Conservation (phyloP, 2,797 vertebrate species). For the Coluber constrictor region DNA sequence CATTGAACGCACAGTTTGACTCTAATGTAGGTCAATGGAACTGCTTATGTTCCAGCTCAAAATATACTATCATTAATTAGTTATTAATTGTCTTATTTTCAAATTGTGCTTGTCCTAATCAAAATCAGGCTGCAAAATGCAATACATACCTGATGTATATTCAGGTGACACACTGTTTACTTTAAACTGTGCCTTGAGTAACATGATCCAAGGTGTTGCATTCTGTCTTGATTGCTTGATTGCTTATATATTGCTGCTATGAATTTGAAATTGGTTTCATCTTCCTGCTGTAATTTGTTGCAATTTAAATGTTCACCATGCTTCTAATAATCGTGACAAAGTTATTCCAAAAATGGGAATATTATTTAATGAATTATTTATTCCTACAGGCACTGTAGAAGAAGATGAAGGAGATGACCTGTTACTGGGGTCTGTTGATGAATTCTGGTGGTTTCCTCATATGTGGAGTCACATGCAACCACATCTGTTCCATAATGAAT, state of each 20-base stretch:
- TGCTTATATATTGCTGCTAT: neutral
- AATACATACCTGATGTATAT: neutral
- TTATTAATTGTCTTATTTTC: neutral
- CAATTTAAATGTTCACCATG: neutral
- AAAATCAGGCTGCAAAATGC: neutral
- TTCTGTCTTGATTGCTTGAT: neutral
- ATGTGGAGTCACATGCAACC: slow-evolving; percentile 98
- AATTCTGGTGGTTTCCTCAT: slow-evolving; percentile 96
- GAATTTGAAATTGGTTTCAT: neutral
- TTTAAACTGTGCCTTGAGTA: neutral
- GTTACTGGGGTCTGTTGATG: slow-evolving; percentile 82
- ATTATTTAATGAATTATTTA: neutral
- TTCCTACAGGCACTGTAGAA: slow-evolving; percentile 76
- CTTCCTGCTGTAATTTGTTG: neutral
- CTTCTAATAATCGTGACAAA: neutral
- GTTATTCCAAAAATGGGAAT: neutral
- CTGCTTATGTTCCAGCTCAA: neutral
- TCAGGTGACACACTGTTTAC: neutral
- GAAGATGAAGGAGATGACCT: slow-evolving; percentile 92
- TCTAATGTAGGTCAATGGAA: neutral
- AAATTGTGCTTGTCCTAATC: neutral
- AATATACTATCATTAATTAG: neutral
- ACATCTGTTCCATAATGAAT: slow-evolving; percentile 92
- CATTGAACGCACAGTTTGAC: neutral
- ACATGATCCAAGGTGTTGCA: neutral